Conservation (phyloP, 2,113 vertebrate species). For the Sander vitreus region DNA sequence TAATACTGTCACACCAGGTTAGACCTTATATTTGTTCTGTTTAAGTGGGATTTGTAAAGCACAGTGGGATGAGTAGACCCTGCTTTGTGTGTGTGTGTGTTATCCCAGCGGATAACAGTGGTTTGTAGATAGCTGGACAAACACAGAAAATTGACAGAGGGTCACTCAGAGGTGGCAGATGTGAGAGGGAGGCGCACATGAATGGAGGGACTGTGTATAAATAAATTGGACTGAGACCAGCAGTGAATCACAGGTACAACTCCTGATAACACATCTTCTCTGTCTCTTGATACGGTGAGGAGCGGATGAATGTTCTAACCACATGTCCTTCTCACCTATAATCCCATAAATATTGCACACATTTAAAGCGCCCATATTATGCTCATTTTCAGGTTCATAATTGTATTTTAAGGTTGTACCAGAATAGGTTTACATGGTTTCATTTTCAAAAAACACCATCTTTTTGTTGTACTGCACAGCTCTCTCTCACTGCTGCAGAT, state of each 20-base stretch:
- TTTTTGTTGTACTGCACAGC: too few species aligned
- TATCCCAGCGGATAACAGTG: conserved; percentile 32
- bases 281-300: not conserved
- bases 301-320: not conserved
- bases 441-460: too few species aligned
- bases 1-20: conserved; percentile 16
- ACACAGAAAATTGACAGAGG: conserved; percentile 27
- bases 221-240: conserved; percentile 60
- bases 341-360: not conserved
- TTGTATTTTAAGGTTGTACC: too few species aligned
- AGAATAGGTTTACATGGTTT: too few species aligned
- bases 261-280: conserved; percentile 22
- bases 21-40: conserved; percentile 44
- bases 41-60: conserved; percentile 40
- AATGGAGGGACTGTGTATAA: conserved; percentile 29
- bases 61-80: not conserved
- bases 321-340: not conserved
- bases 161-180: conserved; percentile 52
- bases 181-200: conserved; percentile 13
- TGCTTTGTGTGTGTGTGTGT: not conserved
- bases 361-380: too few species aligned
- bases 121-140: conserved; percentile 50
- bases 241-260: conserved; percentile 30
- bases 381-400: too few species aligned
- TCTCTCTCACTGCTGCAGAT: too few species aligned